Evolutionary conservation across 2,797 vertebrate genomes (phyloP), one percentile per base, ranked within the genome.

Genomic region (Labroides dimidiatus): DNA sequence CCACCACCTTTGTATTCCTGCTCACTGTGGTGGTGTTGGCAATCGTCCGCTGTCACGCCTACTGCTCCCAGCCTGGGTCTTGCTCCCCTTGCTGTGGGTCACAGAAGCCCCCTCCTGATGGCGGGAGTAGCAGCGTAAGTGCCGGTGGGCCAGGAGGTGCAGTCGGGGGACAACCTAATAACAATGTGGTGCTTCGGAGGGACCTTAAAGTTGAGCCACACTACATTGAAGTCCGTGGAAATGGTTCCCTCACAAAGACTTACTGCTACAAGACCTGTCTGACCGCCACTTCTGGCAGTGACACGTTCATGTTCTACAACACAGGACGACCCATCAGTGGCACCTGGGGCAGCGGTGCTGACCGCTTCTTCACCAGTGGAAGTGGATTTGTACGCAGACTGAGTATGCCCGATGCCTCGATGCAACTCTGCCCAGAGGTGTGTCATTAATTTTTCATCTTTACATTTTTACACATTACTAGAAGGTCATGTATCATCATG

Each of bases 271-370:
- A 99, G 93, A 96, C 97, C 62, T 99, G 96, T 74, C 89, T 99
- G 86, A 97, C 98, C 1, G 95, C 96, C 53, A 97, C 97, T 19
- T 99, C 97, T 2, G 98, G 97, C 93, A 99, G 97, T 65, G 98
- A 99, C 91, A 98, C 97, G 30, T 99, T 99, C 93, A 99, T 99
- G 97, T 99, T 99, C 94, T 99, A 99, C 94, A 98, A 99, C 90
- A 98, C 97, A 4, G 97, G 96, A 71, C 94, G 94, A 37, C 96
- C 97, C 63, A 92, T 96, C 69, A 96, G 95, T 17, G 96, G 96
- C 81, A 96, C 96, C 84, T 94, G 95, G 90, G 91, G 96, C 77
- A 96, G 96, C 72, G 93, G 95, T 59, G 90, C 96, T 1, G 98
- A 99, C 82, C 96, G 97, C 82, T 96, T 97, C 91, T 96, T 97